Base-by-base conservation (phyloP, 2,797 vertebrate species). In the Crypturellus tataupa region DNA sequence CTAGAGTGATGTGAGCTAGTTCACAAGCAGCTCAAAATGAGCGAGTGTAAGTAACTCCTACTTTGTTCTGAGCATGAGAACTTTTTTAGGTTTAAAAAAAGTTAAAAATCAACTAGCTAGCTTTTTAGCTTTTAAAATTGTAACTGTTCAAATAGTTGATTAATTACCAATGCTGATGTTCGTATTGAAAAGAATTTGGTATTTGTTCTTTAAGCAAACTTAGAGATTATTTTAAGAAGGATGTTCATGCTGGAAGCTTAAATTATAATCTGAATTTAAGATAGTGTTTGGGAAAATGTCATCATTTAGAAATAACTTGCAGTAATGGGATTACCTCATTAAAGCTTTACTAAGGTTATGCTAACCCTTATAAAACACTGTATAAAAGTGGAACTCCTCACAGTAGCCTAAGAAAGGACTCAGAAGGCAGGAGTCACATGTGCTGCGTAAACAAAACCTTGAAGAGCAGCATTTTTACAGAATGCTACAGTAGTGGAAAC, bases 381-480 rank as follows among this genome's bases (percentile, higher is more conserved):
- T 59, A 71, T 77, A 19, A 80, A 92, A 29, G 29, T 53, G 64
- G 79, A 56, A 15, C 25, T 86, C 40, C n/a, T 65, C 37, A 20
- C 60, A 60, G 1, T 17, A 15, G 10, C 4, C 1, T 3, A 53
- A 40, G 65, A 55, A 85, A 51, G 79, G 47, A 51, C 18, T 94
- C 56, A 24, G 44, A 51, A 76, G 82, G 55, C 59, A 56, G 0
- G 68, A 65, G 49, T 76, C 71, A 20, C 0, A 2, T 0, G 1
- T 65, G 40, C 63, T n/a, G 21, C 21, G 24, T 10, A 51, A 55
- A 62, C 53, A 27, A 67, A 53, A 44, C 80, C 68, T 51, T 81
- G 67, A 69, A 63, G 55, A 76, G 86, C 12, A 46, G 46, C 65
- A 40, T 75, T 47, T 29, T 88, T 55, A 37, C 47, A 56, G 58